Base-by-base conservation (phyloP, 2,888 invertebrate species). In the Pelosia muscerda region DNA sequence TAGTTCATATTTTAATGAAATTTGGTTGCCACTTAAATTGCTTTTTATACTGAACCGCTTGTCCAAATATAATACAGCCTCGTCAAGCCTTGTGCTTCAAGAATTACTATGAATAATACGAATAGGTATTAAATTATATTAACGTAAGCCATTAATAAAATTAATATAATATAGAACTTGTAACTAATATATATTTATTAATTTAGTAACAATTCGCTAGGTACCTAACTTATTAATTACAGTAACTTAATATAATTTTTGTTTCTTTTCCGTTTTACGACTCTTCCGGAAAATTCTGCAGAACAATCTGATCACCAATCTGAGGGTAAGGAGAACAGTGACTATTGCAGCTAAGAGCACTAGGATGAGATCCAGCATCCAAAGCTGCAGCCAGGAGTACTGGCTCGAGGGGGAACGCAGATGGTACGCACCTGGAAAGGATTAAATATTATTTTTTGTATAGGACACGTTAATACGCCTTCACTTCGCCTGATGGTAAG, bases 291-390 rank as follows among this genome's bases (percentile, higher is more conserved):
- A 2, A 38, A 38, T 6, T 6, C 59, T 22, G 15, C 38, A 1
- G 59, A 38, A 34, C 22, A 13, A 2, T 23, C n/a, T 60, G 23
- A 60, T 38, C 6, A 60, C 10, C 4, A 38, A 23, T 15, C 11
- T 15, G 15, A 60, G 2, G 11, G 49, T 1, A 9, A 42, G 22
- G 4, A 61, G 1, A 15, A 61, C 8, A 2, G n/a, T 19, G 15
- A 19, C 3, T 0, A 61, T 25, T 4, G 49, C 61, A 42, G 61
- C 25, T 4, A 26, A 19, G 22, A 60, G 22, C 22, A 60, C 13
- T 8, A 60, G 59, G n/a, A 60, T 5, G 6, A 61, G 9, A 49
- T 61, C 61, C 49, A 61, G 10, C 49, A 61, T 61, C 61, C 61
- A 61, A 4, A 34, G n/a, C 11, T 61, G 42, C 1, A 26, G 2